Evolutionary conservation across 2,113 vertebrate species (phyloP).

Genomic region (Pipra filicauda): DNA sequence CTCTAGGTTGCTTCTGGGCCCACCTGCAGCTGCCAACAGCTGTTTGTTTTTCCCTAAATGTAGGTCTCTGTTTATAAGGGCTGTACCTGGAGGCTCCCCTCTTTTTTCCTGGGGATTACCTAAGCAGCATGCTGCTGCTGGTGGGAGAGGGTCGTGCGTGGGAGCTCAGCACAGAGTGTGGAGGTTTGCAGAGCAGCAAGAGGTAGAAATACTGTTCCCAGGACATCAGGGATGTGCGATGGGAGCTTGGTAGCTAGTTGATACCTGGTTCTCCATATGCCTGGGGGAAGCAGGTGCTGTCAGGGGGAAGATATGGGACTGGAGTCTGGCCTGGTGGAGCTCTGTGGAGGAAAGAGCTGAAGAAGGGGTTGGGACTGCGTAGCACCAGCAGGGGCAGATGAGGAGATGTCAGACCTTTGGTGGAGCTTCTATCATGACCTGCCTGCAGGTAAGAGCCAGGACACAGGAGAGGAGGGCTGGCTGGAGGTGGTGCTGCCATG

Average conservation of each 20-base stretch:
- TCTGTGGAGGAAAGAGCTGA: not conserved
- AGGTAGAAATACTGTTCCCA: not conserved
- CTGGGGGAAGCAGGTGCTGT: not conserved
- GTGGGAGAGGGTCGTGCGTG: accelerated
- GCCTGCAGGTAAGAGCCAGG: not conserved
- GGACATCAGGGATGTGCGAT: accelerated
- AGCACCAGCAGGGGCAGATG: not conserved
- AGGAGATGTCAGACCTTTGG: too few species aligned
- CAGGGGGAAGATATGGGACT: accelerated
- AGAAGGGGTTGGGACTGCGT: accelerated
- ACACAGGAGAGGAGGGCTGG: accelerated
- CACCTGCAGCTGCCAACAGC: not conserved
- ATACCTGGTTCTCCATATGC: not conserved
- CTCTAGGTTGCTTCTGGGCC: not conserved
- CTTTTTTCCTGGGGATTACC: accelerated
- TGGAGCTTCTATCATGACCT: not conserved
- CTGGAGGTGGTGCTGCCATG: not conserved
- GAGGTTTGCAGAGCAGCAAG: not conserved
- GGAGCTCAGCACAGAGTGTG: accelerated
- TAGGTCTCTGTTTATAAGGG: not conserved
- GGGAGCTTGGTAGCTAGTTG: accelerated
- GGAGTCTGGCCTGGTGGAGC: not conserved
- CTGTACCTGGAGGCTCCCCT: not conserved
- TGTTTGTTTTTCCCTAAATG: not conserved
- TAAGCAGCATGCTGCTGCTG: accelerated